Conservation (phyloP, 2,113 vertebrate genomes). For the Bos indicus region DNA sequence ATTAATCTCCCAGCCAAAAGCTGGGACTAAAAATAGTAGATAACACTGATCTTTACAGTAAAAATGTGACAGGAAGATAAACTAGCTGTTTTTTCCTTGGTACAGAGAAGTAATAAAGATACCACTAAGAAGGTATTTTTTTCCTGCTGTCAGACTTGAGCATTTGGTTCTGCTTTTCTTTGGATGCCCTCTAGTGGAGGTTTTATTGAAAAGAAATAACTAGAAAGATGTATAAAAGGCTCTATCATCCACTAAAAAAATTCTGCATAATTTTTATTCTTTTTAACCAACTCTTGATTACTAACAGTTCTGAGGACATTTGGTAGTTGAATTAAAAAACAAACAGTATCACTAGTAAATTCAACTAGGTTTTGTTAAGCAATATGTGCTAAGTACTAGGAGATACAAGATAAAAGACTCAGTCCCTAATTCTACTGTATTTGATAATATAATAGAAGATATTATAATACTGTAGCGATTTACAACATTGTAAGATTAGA, state of each 20-base stretch:
- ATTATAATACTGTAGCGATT: background rate
- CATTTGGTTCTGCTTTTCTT: conserved; percentile 48
- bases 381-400: background rate
- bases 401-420: background rate
- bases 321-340: background rate
- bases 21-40: background rate
- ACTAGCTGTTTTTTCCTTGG: background rate
- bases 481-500: background rate
- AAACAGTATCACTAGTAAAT: background rate
- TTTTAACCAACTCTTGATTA: background rate
- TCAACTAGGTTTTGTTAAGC: background rate
- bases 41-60: background rate
- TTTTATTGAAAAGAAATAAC: conserved; percentile 39
- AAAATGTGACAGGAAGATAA: conserved; percentile 11
- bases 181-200: conserved; percentile 68
- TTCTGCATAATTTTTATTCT: background rate
- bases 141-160: background rate
- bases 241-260: background rate
- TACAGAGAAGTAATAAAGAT: background rate
- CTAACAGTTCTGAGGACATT: background rate
- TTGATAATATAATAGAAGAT: background rate
- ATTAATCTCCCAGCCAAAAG: background rate
- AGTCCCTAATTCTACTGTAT: background rate
- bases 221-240: background rate
- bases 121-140: background rate